phyloP scores from a whole-genome alignment of 1,140 invertebrate genomes.

The Heliconius congener region DNA sequence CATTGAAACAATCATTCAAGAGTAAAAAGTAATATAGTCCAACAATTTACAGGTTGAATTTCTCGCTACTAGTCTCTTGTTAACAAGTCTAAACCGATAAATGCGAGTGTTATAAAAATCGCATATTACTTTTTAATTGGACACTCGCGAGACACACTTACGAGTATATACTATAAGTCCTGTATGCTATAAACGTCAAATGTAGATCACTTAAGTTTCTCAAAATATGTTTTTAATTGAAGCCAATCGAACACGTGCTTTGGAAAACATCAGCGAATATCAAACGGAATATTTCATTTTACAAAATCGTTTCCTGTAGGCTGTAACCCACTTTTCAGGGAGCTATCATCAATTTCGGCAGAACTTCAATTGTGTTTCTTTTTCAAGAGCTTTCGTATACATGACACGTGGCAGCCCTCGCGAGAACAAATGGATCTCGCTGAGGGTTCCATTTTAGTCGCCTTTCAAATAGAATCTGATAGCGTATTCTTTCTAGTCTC shows the following conservation, averaged over 20 bases:
- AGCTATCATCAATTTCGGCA: not conserved
- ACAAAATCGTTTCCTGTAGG: not conserved
- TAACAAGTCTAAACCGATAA: not conserved
- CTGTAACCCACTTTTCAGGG: slow-evolving; percentile 3
- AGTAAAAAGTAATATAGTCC: too few species aligned
- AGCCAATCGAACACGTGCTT: slow-evolving; percentile 1
- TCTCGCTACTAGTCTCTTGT: too few species aligned
- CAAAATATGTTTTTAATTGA: slow-evolving; percentile 3
- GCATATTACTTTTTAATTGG: slow-evolving; percentile 3
- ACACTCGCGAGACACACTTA: not conserved
- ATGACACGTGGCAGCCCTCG: slow-evolving; percentile 17
- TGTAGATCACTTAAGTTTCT: not conserved
- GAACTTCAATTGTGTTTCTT: slow-evolving; percentile 3
- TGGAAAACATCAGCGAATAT: not conserved
- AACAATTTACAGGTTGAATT: too few species aligned
- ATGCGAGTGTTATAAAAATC: not conserved
- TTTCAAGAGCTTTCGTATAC: not conserved
- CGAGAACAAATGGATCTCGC: slow-evolving; percentile 22
- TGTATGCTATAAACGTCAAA: not conserved
- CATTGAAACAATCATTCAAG: not conserved
- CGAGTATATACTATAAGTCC: not conserved
- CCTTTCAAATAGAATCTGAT: slow-evolving; percentile 33
- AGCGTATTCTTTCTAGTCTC: slow-evolving; percentile 17
- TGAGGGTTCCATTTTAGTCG: slow-evolving; percentile 27
- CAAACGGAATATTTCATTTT: not conserved